These are phyloP conservation scores for Callyntrura sp. DNA, from an alignment of 2,888 invertebrate species.

Conservation along the genomic window DNA sequence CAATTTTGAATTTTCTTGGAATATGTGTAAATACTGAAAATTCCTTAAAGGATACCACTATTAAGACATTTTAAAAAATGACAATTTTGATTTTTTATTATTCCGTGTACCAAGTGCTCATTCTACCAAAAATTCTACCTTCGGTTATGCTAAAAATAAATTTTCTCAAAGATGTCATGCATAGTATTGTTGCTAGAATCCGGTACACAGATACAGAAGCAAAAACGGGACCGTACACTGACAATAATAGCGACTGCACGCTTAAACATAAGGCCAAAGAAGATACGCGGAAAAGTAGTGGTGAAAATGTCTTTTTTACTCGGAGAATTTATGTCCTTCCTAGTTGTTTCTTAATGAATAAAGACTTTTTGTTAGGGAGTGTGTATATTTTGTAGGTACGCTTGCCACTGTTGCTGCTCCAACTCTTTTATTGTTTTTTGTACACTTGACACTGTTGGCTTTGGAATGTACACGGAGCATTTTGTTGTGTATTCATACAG, in stretches of 20 bases:
- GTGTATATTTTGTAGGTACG: neutral
- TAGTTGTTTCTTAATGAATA: slow-evolving; percentile 80
- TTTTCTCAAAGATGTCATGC: too few species aligned
- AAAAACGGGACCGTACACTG: neutral
- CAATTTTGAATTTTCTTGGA: too few species aligned
- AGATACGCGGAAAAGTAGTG: slow-evolving; percentile 47
- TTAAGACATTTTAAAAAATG: too few species aligned
- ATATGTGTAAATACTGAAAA: too few species aligned
- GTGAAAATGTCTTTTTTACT: slow-evolving; percentile 80
- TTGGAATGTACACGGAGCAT: neutral
- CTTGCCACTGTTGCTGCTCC: slow-evolving; percentile 7
- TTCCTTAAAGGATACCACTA: too few species aligned
- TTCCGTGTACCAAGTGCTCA: too few species aligned
- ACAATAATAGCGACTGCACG: neutral
- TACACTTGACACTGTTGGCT: slow-evolving; percentile 8
- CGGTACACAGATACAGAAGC: too few species aligned
- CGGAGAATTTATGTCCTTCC: slow-evolving; percentile 79
- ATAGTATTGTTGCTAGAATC: too few species aligned
- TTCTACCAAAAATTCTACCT: too few species aligned
- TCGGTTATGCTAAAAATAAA: too few species aligned
- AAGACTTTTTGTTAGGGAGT: slow-evolving; percentile 67
- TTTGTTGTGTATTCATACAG: slow-evolving; percentile 13
- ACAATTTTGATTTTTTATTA: too few species aligned
- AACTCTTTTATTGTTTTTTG: neutral
- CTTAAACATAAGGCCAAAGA: neutral